Evolutionary conservation across 2,113 vertebrate species (phyloP), one percentile per base, ranked within the genome.

Genomic region (Ceyx cyanopectus): DNA sequence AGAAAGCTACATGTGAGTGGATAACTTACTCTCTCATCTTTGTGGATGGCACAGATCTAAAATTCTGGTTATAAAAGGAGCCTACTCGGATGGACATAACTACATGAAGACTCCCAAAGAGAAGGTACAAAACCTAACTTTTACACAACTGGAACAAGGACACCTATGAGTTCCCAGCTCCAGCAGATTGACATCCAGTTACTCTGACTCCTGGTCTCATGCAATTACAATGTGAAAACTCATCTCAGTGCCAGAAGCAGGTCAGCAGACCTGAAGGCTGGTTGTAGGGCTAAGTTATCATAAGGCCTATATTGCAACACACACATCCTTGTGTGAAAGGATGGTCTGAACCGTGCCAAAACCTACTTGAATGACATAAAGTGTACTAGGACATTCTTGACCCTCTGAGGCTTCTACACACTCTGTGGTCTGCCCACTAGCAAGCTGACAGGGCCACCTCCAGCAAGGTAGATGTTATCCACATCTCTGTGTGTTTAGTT

Each of bases 331-430:
- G 7, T 54, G 46, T 34, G 53, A 11, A 41, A 41, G 46, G 15
- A 7, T 0, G 0, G 3, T 30, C 2, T 0, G 57, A 82, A 61
- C 34, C 26, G 34, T n/a, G 10, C 5, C 30, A 19, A 68, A 19
- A 60, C 18, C 10, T 12, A 17, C 26, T 9, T 65, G 26, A 53
- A 85, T 32, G 61, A 79, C 37, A 40, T 2, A 51, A 74, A 69
- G 7, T 43, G 16, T 13, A 1, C 43, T 30, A 43, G 34, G 60
- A 78, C 29, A 26, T 6, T 16, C 53, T 37, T 2, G 5, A 60
- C 54, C 32, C 8, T 61, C 27, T 62, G 14, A 73, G 17, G 54
- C 5, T 57, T 23, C 4, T 26, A 4, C 22, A 27, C 56, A 26
- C 7, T 10, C n/a, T 14, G 7, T 4, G 14, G 5, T n/a, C 17